These are phyloP conservation scores for Sarcophaga bullata DNA, from an alignment of 1,140 invertebrate species.

Conservation along the genomic window DNA sequence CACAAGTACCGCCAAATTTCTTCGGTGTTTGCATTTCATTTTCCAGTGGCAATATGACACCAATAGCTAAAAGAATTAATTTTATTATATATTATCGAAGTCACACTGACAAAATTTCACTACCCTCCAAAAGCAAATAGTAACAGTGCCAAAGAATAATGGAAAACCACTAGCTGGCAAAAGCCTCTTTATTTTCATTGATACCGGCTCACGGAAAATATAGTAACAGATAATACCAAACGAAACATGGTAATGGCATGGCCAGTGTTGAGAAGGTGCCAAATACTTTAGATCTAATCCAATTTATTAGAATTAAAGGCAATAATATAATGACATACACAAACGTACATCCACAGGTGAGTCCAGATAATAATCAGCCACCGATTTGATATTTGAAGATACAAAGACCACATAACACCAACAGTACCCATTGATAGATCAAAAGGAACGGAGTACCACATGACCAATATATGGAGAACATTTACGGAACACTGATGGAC, in stretches of 20 bases:
- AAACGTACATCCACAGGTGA: slow-evolving; percentile 67
- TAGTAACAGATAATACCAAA: slow-evolving; percentile 78
- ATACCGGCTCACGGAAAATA: slow-evolving; percentile 69
- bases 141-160: slow-evolving; percentile 79
- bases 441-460: slow-evolving; percentile 76
- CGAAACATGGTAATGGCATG: slow-evolving; percentile 72
- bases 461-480: slow-evolving; percentile 73
- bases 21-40: slow-evolving; percentile 83
- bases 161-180: slow-evolving; percentile 69
- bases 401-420: slow-evolving; percentile 91
- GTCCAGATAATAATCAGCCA: slow-evolving; percentile 66
- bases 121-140: slow-evolving; percentile 77
- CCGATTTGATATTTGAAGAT: slow-evolving; percentile 75
- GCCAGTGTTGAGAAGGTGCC: slow-evolving; percentile 80
- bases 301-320: slow-evolving; percentile 78
- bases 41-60: slow-evolving; percentile 80
- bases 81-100: too few relatives aligned
- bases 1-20: slow-evolving; percentile 73
- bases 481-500: slow-evolving; percentile 71
- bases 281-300: slow-evolving; percentile 77
- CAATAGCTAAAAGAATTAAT: slow-evolving; percentile 70
- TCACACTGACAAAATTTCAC: not conserved
- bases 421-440: slow-evolving; percentile 89
- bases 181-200: slow-evolving; percentile 66
- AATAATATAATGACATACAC: slow-evolving; percentile 75